Conservation (phyloP, 1,140 invertebrate genomes). For the Carposina sasakii region DNA sequence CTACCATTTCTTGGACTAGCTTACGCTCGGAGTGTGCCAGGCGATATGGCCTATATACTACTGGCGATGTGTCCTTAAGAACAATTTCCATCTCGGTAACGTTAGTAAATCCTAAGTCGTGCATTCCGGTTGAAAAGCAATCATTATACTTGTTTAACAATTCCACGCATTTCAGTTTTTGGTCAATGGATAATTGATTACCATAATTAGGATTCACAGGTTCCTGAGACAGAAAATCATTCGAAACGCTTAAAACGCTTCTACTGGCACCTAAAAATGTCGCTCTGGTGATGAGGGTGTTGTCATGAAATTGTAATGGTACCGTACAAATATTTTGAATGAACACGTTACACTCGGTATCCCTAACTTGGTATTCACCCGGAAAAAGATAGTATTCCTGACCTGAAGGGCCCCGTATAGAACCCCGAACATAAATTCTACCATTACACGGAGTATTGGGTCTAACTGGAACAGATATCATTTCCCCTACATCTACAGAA, state of each 20-base stretch:
- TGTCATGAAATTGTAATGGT: neutral
- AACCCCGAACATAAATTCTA: neutral
- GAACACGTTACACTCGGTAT: too few species aligned
- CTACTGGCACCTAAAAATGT: neutral
- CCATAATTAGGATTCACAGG: too few species aligned
- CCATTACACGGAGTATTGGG: neutral
- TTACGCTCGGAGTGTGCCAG: slow-evolving; percentile 22
- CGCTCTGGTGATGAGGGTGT: neutral
- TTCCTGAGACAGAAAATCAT: too few species aligned
- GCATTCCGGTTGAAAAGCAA: slow-evolving; percentile 22
- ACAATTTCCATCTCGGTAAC: slow-evolving; percentile 19
- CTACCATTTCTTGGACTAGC: slow-evolving; percentile 28
- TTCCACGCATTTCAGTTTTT: neutral
- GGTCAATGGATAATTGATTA: neutral
- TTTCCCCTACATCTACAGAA: neutral
- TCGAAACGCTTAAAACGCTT: too few species aligned
- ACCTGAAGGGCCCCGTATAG: neutral
- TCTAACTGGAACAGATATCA: neutral
- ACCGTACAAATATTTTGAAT: neutral
- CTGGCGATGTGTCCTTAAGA: slow-evolving; percentile 14
- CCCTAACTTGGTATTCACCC: too few species aligned
- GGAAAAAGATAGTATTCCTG: too few species aligned
- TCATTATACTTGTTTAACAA: slow-evolving; percentile 16
- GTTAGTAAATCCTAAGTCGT: slow-evolving; percentile 16
- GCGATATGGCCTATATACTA: slow-evolving; percentile 22